Percentiles rank a stretch among this genome's conserved stretches.
phyloP scores from a whole-genome alignment of 1,140 invertebrate genomes.

The Anastrepha ludens region DNA sequence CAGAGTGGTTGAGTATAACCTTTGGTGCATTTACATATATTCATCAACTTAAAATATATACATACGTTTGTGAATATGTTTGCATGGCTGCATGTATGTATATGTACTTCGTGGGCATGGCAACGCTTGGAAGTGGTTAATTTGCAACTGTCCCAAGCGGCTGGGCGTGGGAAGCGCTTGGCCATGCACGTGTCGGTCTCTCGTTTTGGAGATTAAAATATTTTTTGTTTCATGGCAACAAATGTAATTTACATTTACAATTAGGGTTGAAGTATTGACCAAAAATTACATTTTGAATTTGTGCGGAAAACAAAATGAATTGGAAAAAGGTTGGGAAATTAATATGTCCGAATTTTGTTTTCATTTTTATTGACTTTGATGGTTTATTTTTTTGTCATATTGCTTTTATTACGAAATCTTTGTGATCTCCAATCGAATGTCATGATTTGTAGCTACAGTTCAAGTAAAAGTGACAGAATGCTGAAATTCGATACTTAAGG shows the following conservation, averaged over 20 bases:
- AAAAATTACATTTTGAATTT: neutral
- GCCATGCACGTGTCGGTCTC: slow-evolving; percentile 14
- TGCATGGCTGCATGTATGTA: neutral
- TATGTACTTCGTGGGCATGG: neutral
- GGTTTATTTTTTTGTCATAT: neutral
- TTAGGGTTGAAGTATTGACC: slow-evolving; percentile 34
- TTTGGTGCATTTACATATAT: neutral
- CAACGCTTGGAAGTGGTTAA: neutral
- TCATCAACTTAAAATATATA: neutral
- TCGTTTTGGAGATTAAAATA: slow-evolving; percentile 20
- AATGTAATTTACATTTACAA: slow-evolving; percentile 47
- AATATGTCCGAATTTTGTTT: slow-evolving; percentile 13
- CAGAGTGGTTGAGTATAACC: neutral
- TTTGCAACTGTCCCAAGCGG: neutral
- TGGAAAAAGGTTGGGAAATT: neutral
- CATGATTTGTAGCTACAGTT: too few species aligned
- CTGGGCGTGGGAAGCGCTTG: slow-evolving; percentile 29
- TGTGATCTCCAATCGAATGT: neutral
- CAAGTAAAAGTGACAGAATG: too few species aligned
- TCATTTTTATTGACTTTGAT: slow-evolving; percentile 1
- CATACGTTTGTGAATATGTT: neutral
- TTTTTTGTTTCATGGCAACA: slow-evolving; percentile 36
- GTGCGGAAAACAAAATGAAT: neutral
- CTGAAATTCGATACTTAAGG: too few species aligned
- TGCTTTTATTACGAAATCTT: neutral